These are phyloP conservation scores for Corythaeola cristata DNA, from an alignment of 2,113 vertebrate genomes.

Conservation along the genomic window DNA sequence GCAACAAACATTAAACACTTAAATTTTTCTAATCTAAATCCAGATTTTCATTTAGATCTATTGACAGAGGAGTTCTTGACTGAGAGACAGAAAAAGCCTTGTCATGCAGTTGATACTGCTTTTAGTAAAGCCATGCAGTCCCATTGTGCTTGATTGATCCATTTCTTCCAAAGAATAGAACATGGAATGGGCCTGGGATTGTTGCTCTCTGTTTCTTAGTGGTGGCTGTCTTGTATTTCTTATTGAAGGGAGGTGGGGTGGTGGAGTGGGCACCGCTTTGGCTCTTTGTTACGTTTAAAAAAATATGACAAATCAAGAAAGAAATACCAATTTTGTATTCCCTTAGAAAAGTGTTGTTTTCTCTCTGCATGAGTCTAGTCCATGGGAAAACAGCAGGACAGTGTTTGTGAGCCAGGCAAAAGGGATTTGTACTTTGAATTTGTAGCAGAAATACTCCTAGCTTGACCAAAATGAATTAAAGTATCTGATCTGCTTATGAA, in stretches of 20 bases:
- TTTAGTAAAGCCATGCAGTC: neutral
- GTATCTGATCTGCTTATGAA: neutral
- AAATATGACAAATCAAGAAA: neutral
- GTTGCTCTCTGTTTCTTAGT: neutral
- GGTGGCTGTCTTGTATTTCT: neutral
- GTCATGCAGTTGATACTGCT: neutral
- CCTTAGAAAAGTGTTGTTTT: neutral
- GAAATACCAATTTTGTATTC: neutral
- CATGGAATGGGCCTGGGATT: neutral
- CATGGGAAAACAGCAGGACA: neutral
- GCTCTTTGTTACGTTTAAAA: neutral
- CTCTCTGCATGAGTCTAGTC: neutral
- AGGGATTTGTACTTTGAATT: neutral
- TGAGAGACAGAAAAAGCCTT: neutral
- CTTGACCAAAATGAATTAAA: neutral
- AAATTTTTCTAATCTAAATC: neutral
- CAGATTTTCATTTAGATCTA: neutral
- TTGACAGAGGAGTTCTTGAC: neutral
- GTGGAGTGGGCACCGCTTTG: neutral
- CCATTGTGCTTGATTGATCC: neutral
- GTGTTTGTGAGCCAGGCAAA: neutral
- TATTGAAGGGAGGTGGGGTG: neutral
- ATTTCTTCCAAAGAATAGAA: constrained; percentile 2
- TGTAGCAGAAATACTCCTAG: neutral
- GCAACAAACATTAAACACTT: neutral